Evolutionary conservation across 2,797 vertebrate genomes (phyloP).

Genomic region (Mastacembelus armatus): DNA sequence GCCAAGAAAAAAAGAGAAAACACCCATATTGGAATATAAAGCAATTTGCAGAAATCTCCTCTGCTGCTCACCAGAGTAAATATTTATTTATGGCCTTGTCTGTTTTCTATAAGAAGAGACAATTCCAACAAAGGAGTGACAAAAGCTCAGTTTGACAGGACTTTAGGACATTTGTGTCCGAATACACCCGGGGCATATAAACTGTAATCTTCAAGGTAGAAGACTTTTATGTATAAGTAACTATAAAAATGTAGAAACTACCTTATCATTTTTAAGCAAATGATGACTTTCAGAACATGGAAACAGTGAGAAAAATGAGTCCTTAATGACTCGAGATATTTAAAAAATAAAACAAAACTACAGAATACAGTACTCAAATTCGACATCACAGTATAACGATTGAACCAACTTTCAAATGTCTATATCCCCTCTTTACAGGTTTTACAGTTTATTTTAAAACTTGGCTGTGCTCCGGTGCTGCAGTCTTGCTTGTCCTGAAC

Average conservation of each 20-base stretch:
- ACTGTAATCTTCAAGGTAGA: too few species aligned
- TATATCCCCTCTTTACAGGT: constrained; percentile 6
- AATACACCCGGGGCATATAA: constrained; percentile 19
- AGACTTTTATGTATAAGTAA: too few species aligned
- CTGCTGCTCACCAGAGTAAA: constrained; percentile 1
- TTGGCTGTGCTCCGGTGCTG: constrained; percentile 34
- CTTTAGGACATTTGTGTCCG: constrained; percentile 26
- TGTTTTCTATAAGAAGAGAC: constrained; percentile 65
- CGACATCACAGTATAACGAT: too few species aligned
- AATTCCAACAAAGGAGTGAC: constrained; percentile 73
- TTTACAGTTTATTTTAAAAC: constrained; percentile 52
- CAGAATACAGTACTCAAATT: too few species aligned
- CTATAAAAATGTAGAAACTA: background rate
- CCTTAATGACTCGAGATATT: too few species aligned
- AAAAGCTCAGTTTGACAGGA: constrained; percentile 68
- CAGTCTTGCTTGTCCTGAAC: constrained; percentile 59
- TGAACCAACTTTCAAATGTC: constrained; percentile 25
- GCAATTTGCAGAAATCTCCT: background rate
- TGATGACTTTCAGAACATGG: background rate
- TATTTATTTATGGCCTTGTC: constrained; percentile 66
- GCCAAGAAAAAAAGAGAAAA: constrained; percentile 25
- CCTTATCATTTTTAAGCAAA: background rate
- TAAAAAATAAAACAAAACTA: background rate
- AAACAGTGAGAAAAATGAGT: background rate
- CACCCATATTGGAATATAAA: constrained; percentile 19